Evolutionary conservation across 2,113 vertebrate genomes (phyloP), one percentile per base, ranked within the genome.

Genomic region (Sminthopsis crassicaudata): DNA sequence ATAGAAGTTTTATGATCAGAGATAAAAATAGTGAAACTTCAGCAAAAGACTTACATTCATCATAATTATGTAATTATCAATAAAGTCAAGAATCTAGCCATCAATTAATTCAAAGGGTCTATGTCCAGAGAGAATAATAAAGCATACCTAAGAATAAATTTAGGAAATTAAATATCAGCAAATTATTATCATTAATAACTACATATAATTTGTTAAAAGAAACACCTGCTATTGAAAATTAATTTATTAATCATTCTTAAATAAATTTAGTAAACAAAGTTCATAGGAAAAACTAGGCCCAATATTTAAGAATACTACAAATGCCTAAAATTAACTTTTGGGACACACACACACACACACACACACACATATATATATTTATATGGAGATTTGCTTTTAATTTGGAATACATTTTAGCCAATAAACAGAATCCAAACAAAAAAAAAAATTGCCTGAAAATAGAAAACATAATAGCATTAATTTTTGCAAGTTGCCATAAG

Each of bases 71-170:
- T 84, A 84, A 22, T 42, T 42, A 84, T 84, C n/a, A 84, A 42
- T 42, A 84, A 42, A 42, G n/a, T 42, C 16, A 84, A 84, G 16
- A 84, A 84, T 84, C 16, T 84, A 42, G 6, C 7, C 19, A 84
- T 42, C 67, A 76, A 19, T 76, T 76, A 84, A 84, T n/a, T 84
- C 36, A 42, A 0, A 36, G 76, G 0, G 53, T 12, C 25, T 1
- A 4, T 2, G 48, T 88, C 53, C 2, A 50, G 91, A 90, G 52
- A 25, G 27, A 3, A 3, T 6, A 27, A 10, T 42, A 8, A 53
- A 30, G 50, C 2, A 8, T 1, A n/a, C 16, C 11, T 7, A 67
- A 67, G 4, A 36, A 7, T 6, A 52, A 1, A 7, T 1, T 3
- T 0, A 10, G 0, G 30, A 0, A 1, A 26, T 7, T 24, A 46